phyloP scores from a whole-genome alignment of 1,140 invertebrate species.

The Ostrea denselamellosa region DNA sequence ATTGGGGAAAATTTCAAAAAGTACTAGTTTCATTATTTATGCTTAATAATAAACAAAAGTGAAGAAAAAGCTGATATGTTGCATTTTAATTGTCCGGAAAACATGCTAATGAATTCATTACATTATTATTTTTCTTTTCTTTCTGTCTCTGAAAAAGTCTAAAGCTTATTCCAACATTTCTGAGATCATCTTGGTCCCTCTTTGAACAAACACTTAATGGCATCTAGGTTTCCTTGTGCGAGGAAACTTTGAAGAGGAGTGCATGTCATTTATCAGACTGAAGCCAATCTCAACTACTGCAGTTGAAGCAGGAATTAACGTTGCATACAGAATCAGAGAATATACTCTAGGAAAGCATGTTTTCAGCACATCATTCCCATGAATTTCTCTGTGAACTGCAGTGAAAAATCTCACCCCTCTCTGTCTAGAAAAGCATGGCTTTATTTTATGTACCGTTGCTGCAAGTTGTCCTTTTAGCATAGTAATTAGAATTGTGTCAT shows the following conservation, averaged over 20 bases:
- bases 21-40: too few relatives aligned
- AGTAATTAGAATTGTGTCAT: too few relatives aligned
- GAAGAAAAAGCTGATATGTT: too few relatives aligned
- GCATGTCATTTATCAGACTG: constrained; percentile 53
- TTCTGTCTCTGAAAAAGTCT: too few relatives aligned
- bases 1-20: too few relatives aligned
- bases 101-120: too few relatives aligned
- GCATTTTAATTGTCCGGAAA: too few relatives aligned
- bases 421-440: not conserved
- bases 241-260: constrained; percentile 43
- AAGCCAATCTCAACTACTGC: constrained; percentile 54
- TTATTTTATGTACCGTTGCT: too few relatives aligned
- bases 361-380: constrained; percentile 17
- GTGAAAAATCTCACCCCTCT: not conserved
- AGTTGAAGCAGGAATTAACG: constrained; percentile 49
- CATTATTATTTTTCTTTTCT: too few relatives aligned
- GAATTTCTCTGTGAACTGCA: constrained; percentile 1
- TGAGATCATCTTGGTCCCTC: not conserved
- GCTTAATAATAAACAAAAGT: too few relatives aligned
- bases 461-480: too few relatives aligned
- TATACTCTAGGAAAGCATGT: constrained; percentile 43
- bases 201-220: not conserved
- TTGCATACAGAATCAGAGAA: constrained; percentile 2
- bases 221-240: not conserved
- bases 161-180: too few relatives aligned